Percentiles rank a stretch among this genome's conserved stretches.
Conservation (phyloP, 1,140 invertebrate species). For the Drosophila bocki region DNA sequence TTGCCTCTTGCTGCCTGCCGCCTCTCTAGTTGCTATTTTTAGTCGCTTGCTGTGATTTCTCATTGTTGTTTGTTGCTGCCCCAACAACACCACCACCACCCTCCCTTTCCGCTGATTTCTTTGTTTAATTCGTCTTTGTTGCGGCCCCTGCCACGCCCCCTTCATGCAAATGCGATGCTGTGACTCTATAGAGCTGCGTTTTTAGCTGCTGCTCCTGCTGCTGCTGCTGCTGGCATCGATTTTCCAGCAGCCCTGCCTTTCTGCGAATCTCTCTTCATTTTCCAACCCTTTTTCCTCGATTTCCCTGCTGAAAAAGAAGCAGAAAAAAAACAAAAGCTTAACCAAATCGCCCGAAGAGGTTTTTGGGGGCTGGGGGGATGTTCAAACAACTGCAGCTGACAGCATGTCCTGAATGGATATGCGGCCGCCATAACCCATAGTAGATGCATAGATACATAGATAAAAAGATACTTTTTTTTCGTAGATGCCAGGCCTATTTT, state of each 20-base stretch:
- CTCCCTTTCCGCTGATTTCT: constrained; percentile 56
- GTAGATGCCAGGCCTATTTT: background rate
- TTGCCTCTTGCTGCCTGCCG: constrained; percentile 17
- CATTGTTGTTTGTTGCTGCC: constrained; percentile 75
- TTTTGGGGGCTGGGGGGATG: background rate
- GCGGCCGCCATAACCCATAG: background rate
- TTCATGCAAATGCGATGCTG: constrained; percentile 37
- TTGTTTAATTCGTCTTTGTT: constrained; percentile 81
- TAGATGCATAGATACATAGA: background rate
- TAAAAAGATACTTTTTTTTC: background rate
- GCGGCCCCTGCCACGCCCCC: constrained; percentile 32
- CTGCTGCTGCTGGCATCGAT: constrained; percentile 44
- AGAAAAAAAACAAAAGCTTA: constrained; percentile 8
- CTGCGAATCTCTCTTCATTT: constrained; percentile 7
- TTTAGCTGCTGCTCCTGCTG: constrained; percentile 43
- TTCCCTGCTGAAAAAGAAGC: constrained; percentile 1
- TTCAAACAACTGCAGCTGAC: constrained; percentile 2
- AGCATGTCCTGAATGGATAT: background rate
- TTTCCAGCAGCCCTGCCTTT: constrained; percentile 32
- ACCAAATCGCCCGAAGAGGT: constrained; percentile 9
- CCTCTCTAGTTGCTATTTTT: constrained; percentile 65
- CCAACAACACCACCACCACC: background rate
- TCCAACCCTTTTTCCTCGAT: constrained; percentile 32
- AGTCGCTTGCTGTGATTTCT: constrained; percentile 77
- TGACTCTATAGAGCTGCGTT: constrained; percentile 27